phyloP scores from a whole-genome alignment of 2,888 invertebrate species.

The Odontomyia ornata region DNA sequence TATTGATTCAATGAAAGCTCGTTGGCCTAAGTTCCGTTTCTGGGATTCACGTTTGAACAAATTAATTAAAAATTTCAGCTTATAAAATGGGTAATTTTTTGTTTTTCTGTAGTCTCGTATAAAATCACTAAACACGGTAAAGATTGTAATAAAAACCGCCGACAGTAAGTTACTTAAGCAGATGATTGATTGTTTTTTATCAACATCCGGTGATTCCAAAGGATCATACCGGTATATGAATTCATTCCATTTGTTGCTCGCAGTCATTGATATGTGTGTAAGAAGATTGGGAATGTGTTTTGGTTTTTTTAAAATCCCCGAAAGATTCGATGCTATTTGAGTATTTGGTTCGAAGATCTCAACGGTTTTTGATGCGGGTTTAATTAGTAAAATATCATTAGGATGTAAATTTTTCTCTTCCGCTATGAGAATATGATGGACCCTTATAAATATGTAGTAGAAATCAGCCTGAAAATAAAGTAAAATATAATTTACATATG shows the following conservation, averaged over 20 bases:
- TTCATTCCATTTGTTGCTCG: constrained; percentile 82
- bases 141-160: constrained; percentile 71
- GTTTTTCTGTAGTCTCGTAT: constrained; percentile 66
- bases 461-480: constrained; percentile 54
- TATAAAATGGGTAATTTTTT: constrained; percentile 64
- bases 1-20: constrained; percentile 62
- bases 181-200: constrained; percentile 54
- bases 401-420: constrained; percentile 77
- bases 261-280: constrained; percentile 72
- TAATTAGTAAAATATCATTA: constrained; percentile 77
- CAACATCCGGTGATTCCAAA: constrained; percentile 71
- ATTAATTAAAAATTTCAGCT: constrained; percentile 64
- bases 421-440: constrained; percentile 79
- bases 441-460: constrained; percentile 76
- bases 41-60: constrained; percentile 62
- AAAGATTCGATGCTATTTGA: constrained; percentile 62
- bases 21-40: constrained; percentile 60
- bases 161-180: constrained; percentile 66
- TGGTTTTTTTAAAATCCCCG: constrained; percentile 69
- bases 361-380: constrained; percentile 49
- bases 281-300: constrained; percentile 73
- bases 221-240: constrained; percentile 82
- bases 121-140: constrained; percentile 72
- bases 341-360: constrained; percentile 43
- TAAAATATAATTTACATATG: neutral